Evolutionary conservation across 2,113 vertebrate genomes (phyloP).

Genomic region (Coturnix japonica): DNA sequence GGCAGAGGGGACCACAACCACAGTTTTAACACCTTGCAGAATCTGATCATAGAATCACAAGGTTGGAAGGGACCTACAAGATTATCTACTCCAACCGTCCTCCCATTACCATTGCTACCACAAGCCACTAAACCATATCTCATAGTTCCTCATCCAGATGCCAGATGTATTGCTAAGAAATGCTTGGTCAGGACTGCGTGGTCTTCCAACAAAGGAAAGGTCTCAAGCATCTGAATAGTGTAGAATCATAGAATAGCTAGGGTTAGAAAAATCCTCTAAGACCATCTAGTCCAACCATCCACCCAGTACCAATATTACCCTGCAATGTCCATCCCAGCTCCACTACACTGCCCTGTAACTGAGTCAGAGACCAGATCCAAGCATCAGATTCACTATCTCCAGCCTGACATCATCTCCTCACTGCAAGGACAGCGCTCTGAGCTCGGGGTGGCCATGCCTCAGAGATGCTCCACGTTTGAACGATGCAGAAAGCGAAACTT

Average conservation of each 20-base stretch:
- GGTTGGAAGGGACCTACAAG: too few species aligned
- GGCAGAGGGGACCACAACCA: background rate
- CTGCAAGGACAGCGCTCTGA: background rate
- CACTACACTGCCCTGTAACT: background rate
- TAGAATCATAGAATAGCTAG: background rate
- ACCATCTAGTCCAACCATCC: too few species aligned
- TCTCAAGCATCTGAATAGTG: background rate
- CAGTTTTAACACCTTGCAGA: background rate
- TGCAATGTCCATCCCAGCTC: background rate
- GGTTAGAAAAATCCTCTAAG: too few species aligned
- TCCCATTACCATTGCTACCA: too few species aligned
- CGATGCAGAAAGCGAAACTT: background rate
- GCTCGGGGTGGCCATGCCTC: background rate
- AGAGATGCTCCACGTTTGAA: background rate
- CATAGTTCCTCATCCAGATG: too few species aligned
- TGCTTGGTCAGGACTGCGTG: background rate
- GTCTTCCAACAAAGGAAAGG: background rate
- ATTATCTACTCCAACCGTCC: too few species aligned
- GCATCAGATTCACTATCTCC: background rate
- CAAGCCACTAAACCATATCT: too few species aligned
- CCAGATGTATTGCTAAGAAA: background rate
- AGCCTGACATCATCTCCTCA: background rate
- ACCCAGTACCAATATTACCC: background rate
- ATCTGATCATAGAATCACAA: too few species aligned
- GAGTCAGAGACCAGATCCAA: constrained; percentile 14